Evolutionary conservation across 2,888 invertebrate species (phyloP).

Genomic region (Drosophila monieri): DNA sequence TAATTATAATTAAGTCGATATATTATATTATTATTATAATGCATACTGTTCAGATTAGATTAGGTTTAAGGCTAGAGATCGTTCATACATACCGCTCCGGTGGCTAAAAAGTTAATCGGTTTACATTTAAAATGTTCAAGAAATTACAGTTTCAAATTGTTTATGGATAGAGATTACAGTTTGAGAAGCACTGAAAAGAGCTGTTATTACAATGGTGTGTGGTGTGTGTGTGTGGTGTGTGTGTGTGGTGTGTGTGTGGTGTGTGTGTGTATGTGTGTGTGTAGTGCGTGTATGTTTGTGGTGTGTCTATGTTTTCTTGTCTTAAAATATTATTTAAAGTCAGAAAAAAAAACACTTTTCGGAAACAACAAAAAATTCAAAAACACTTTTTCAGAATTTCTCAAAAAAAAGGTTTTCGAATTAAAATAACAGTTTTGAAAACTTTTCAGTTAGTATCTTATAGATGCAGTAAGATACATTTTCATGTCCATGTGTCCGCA

Average conservation of each 20-base stretch:
- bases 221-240: constrained; percentile 1
- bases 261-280: background rate
- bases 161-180: constrained; percentile 53
- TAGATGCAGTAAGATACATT: background rate
- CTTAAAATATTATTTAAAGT: background rate
- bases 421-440: background rate
- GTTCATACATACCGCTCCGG: constrained; percentile 80
- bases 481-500: background rate
- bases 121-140: constrained; percentile 64
- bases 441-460: background rate
- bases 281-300: background rate
- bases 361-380: background rate
- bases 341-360: background rate
- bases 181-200: constrained; percentile 78
- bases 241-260: constrained; percentile 3
- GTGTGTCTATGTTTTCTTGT: background rate
- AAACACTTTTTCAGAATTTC: background rate
- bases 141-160: constrained; percentile 55
- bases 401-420: background rate
- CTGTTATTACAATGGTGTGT: constrained; percentile 73
- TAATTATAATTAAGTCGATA: background rate
- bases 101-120: constrained; percentile 75
- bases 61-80: constrained; percentile 50
- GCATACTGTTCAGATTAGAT: constrained; percentile 38
- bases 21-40: constrained; percentile 23